Conservation (phyloP, 2,113 vertebrate species). For the Oryzias celebensis region DNA sequence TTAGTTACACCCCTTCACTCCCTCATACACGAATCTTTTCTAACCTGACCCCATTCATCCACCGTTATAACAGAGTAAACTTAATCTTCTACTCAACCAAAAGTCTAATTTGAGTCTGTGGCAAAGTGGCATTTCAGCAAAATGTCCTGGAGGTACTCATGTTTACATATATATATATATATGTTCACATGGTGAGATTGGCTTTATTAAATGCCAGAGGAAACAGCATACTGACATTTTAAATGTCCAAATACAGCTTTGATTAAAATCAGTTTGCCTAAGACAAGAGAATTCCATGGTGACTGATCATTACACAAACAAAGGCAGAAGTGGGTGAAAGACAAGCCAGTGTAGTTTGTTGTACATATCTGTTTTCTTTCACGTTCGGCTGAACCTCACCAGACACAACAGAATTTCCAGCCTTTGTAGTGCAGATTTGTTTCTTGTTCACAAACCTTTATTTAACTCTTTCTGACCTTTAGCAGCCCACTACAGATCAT, state of each 20-base stretch:
- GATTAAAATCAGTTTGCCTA: constrained; percentile 14
- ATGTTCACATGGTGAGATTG: constrained; percentile 15
- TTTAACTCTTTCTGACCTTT: too few species aligned
- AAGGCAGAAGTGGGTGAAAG: constrained; percentile 4
- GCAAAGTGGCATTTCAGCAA: constrained; percentile 26
- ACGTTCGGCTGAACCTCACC: constrained; percentile 4
- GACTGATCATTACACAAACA: constrained; percentile 14
- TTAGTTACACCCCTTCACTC: constrained; percentile 15
- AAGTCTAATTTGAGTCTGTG: constrained; percentile 7
- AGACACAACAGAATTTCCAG: background rate
- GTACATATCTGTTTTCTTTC: constrained; percentile 17
- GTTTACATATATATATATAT: background rate
- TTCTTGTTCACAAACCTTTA: constrained; percentile 4
- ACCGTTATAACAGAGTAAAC: background rate
- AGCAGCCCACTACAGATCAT: too few species aligned
- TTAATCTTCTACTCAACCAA: constrained; percentile 4
- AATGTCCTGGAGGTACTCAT: constrained; percentile 11
- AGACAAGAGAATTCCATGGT: constrained; percentile 18
- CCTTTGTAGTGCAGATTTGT: background rate
- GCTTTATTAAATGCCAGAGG: constrained; percentile 43
- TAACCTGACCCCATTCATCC: constrained; percentile 14
- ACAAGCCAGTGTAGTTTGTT: constrained; percentile 20
- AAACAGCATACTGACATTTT: constrained; percentile 45
- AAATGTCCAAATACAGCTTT: constrained; percentile 21
- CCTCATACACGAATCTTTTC: constrained; percentile 7